Base-by-base conservation (phyloP, 2,113 vertebrate genomes). In the Thinocorus orbignyianus region DNA sequence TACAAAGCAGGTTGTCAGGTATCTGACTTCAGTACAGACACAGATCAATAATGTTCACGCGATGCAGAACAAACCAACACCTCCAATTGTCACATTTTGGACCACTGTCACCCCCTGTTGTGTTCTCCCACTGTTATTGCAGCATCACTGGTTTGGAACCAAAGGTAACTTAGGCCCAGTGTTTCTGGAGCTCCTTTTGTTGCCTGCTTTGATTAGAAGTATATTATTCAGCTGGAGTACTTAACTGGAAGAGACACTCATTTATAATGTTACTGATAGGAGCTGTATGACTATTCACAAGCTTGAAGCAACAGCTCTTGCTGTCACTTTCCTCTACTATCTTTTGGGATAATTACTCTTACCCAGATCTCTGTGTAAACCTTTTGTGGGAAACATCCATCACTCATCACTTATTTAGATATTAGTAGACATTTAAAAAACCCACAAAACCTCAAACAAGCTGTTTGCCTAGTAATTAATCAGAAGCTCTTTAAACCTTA, bases 1-100 rank as follows among this genome's bases (percentile, higher is more conserved):
- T 58, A 2, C 2, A 12, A 44, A 82, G 12, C 46, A 57, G 23
- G 15, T n/a, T 6, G 35, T 6, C 54, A 52, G 54, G 33, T 30
- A 39, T 70, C 3, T 9, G 22, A 33, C 42, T 16, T 20, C 18
- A 35, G 24, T 48, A 31, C 68, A 42, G 58, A 11, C 30, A 57
- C 30, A 17, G 41, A 41, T 7, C 46, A 49, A 37, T 41, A 4
- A 15, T 0, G 4, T 6, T 66, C 26, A 4, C 39, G 30, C 4
- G 4, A 5, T 4, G 33, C 25, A 41, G 52, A n/a, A 6, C 20
- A 13, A 9, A 72, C 5, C 64, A 54, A 17, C 31, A 20, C 19
- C n/a, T 79, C 7, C 22, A 5, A 0, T 2, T 24, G 23, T 8
- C 4, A 0, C 25, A 0, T 22, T 11, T 6, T 57, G 46, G 65